Base-by-base conservation (phyloP, 1,140 invertebrate species). In the Arion vulgaris region DNA sequence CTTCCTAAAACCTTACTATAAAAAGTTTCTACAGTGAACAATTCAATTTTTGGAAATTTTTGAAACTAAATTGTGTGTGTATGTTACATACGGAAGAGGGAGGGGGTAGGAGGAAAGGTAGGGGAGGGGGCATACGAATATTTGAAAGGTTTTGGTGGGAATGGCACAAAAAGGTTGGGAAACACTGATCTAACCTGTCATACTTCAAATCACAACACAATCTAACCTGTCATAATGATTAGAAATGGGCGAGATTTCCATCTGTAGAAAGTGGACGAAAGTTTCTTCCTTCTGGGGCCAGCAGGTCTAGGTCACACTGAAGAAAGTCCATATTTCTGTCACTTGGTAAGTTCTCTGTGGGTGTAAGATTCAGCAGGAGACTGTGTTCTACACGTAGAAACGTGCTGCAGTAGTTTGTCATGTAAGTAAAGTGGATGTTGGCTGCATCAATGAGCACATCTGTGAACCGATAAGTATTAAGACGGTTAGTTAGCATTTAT, bases 341-440 rank as follows among this genome's bases (percentile, higher is more conserved):
- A 17, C 26, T 26, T 7, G 28, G 9, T 5, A 71, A 32, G 15
- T 26, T 36, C 7, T 23, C 32, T 32, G 9, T 5, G 19, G 69
- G 69, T 36, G 32, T 71, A 5, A 71, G 69, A 26, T 11, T 13
- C 34, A 71, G 15, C 11, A 71, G 69, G 15, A 71, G 19, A 32
- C 69, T 71, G 34, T 36, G 2, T 2, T 34, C n/a, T 15, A 71
- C 69, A 5, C 7, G 34, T 2, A 71, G 7, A 32, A 32, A 13
- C 69, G 2, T 71, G 69, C 11, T 38, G 69, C 69, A 71, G 32
- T 71, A n/a, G 69, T 71, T 71, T 15, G 69, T 71, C 69, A 71
- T 71, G 69, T 71, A 71, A 7, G 36, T 71, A 32, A 36, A 32
- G 28, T 71, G 69, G 19, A 32, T 36, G 7, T 13, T 68, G 62